A percentile compares a stretch with the other conserved stretches of the same genome.
Conservation (phyloP, 2,888 invertebrate genomes). For the Oeneis ivallda region DNA sequence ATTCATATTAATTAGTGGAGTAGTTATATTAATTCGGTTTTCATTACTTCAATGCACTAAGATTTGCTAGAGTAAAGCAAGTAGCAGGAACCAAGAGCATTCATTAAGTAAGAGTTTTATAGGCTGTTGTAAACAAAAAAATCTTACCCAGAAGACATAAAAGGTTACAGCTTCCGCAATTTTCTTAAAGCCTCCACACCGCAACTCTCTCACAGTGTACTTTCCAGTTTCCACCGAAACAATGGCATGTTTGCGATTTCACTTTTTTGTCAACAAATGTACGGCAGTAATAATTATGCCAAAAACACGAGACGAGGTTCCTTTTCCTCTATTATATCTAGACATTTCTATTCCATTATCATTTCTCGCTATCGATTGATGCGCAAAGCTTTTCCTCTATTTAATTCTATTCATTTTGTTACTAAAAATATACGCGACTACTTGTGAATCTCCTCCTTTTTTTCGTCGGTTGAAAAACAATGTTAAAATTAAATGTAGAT, state of each 20-base stretch:
- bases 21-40: neutral
- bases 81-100: neutral
- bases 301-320: slow-evolving; percentile 51
- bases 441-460: too few relatives aligned
- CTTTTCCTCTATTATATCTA: slow-evolving; percentile 56
- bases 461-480: too few relatives aligned
- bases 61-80: neutral
- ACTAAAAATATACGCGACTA: neutral
- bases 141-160: slow-evolving; percentile 24
- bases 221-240: slow-evolving; percentile 62
- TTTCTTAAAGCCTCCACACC: slow-evolving; percentile 59
- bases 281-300: slow-evolving; percentile 61
- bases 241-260: slow-evolving; percentile 74
- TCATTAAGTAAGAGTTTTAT: slow-evolving; percentile 5
- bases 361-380: neutral
- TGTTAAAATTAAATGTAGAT: too few relatives aligned
- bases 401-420: neutral
- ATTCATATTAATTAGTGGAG: too few relatives aligned
- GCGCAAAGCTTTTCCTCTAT: neutral
- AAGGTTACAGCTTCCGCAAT: slow-evolving; percentile 55
- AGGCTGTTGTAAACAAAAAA: slow-evolving; percentile 17
- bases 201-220: slow-evolving; percentile 67
- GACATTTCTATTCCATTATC: slow-evolving; percentile 2
- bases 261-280: slow-evolving; percentile 73
- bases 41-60: neutral